These are phyloP conservation scores for Danaus plexippus DNA, from an alignment of 1,140 invertebrate genomes.

Conservation along the genomic window DNA sequence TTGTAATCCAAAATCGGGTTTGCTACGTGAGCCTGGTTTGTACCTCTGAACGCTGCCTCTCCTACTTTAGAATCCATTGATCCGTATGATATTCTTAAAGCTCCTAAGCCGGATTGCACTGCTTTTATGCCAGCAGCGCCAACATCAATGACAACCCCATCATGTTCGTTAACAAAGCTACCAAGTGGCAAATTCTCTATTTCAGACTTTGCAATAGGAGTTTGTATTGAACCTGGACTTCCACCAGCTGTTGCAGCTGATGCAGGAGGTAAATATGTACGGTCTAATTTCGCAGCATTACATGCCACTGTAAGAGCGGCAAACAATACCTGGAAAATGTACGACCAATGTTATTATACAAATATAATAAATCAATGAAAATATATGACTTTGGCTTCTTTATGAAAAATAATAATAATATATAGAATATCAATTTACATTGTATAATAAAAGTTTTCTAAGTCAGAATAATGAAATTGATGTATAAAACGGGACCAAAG, in stretches of 20 bases:
- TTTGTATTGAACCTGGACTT: conserved; percentile 34
- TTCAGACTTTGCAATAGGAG: conserved; percentile 14
- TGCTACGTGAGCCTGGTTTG: background rate
- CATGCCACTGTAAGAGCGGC: conserved; percentile 50
- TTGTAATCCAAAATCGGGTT: background rate
- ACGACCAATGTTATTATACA: conserved; percentile 1
- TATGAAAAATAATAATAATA: conserved; percentile 1
- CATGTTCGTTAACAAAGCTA: conserved; percentile 45
- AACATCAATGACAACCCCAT: conserved; percentile 59
- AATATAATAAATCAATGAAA: no score
- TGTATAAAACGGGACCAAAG: no score
- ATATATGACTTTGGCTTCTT: no score
- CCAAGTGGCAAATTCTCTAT: conserved; percentile 32
- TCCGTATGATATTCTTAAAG: conserved; percentile 43
- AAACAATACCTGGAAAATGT: conserved; percentile 40
- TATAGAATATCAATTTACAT: background rate
- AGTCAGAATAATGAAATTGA: no score
- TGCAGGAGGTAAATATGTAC: conserved; percentile 74
- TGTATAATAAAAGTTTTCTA: no score
- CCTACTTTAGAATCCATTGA: conserved; percentile 59
- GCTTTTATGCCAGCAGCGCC: conserved; percentile 42
- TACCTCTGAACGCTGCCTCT: conserved; percentile 50
- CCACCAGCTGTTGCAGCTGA: conserved; percentile 70
- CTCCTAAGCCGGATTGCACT: conserved; percentile 45
- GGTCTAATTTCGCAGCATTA: conserved; percentile 70